phyloP scores from a whole-genome alignment of 1,140 invertebrate species.

The Cecropterus lyciades region DNA sequence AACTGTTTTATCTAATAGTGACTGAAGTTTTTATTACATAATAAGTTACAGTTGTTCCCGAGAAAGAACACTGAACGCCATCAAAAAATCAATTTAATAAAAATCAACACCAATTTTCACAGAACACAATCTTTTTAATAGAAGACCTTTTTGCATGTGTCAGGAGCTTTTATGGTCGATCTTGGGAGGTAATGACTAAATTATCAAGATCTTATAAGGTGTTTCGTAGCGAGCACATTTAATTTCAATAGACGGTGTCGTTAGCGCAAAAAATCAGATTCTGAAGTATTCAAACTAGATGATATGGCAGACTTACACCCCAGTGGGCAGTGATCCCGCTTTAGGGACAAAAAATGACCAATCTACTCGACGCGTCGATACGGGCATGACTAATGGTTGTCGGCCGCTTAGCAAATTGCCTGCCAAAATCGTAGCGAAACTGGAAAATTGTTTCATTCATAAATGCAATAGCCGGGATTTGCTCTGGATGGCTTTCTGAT shows the following conservation, averaged over 20 bases:
- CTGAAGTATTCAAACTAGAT: constrained; percentile 36
- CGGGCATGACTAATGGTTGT: constrained; percentile 73
- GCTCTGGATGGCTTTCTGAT: constrained; percentile 59
- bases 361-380: constrained; percentile 70
- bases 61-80: constrained; percentile 6
- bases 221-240: constrained; percentile 25
- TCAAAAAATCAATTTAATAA: constrained; percentile 20
- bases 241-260: constrained; percentile 31
- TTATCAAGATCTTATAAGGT: constrained; percentile 39
- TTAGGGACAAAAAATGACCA: constrained; percentile 76
- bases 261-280: constrained; percentile 34
- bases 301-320: constrained; percentile 47
- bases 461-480: constrained; percentile 73
- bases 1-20: constrained; percentile 4
- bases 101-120: constrained; percentile 19
- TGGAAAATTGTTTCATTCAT: constrained; percentile 82
- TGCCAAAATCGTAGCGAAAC: constrained; percentile 69
- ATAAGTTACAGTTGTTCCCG: background rate
- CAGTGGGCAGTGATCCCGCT: constrained; percentile 54
- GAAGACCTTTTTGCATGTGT: constrained; percentile 33
- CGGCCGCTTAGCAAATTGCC: constrained; percentile 73
- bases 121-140: constrained; percentile 1
- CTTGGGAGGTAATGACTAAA: constrained; percentile 39
- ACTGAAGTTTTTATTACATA: background rate
- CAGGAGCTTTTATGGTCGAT: constrained; percentile 29